Percentiles rank a stretch among this genome's conserved stretches.
Conservation (phyloP, 2,888 invertebrate species). For the Andrena minutula region DNA sequence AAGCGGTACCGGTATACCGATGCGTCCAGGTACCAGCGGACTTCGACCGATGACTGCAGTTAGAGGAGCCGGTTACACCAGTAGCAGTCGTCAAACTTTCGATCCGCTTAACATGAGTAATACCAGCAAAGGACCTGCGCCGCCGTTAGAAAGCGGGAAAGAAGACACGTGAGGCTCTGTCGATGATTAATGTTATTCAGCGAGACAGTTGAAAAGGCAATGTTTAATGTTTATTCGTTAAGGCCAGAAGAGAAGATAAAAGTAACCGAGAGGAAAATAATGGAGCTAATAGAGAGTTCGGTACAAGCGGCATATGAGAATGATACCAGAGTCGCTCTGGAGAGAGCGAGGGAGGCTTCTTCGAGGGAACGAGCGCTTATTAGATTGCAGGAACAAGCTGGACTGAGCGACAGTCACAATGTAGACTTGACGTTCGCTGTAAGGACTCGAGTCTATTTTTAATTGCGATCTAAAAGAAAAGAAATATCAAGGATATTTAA, state of each 20-base stretch:
- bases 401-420: conserved; percentile 95
- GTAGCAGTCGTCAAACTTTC: conserved; percentile 88
- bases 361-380: conserved; percentile 96
- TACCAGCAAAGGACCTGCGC: conserved; percentile 86
- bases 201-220: background rate
- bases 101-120: conserved; percentile 91
- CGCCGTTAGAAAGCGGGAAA: conserved; percentile 89
- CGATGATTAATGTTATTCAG: conserved; percentile 5
- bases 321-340: conserved; percentile 89
- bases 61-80: conserved; percentile 97
- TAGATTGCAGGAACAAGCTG: conserved; percentile 95
- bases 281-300: conserved; percentile 95
- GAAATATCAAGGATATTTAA: background rate
- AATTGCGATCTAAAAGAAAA: background rate
- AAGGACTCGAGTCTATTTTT: conserved; percentile 85
- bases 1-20: conserved; percentile 80
- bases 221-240: conserved; percentile 18
- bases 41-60: conserved; percentile 97
- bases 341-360: conserved; percentile 98
- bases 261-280: conserved; percentile 94
- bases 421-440: conserved; percentile 98
- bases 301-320: conserved; percentile 89
- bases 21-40: conserved; percentile 84
- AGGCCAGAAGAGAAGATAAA: conserved; percentile 97
- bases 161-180: conserved; percentile 90